Conservation (phyloP, 2,113 vertebrate genomes). For the Ginglymostoma cirratum region DNA sequence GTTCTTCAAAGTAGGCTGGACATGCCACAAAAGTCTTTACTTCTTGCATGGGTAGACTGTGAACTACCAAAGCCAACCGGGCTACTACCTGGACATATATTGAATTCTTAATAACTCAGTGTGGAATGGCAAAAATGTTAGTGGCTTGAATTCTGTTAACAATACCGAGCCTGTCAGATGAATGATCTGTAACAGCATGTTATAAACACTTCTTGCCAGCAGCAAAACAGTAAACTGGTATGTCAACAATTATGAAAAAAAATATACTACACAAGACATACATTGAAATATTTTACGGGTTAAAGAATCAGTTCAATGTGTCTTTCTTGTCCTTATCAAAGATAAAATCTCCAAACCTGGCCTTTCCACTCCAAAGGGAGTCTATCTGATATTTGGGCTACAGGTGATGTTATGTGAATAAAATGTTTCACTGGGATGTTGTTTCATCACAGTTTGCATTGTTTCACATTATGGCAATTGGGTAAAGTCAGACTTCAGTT, state of each 20-base stretch:
- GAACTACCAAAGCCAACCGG: background rate
- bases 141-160: slow-evolving; percentile 10
- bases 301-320: background rate
- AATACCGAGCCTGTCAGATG: background rate
- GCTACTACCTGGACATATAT: background rate
- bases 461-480: background rate
- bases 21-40: background rate
- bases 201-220: background rate
- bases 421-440: background rate
- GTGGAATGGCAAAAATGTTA: background rate
- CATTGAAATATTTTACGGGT: background rate
- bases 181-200: slow-evolving; percentile 13
- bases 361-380: background rate
- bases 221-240: slow-evolving; percentile 14
- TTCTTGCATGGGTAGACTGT: background rate
- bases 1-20: background rate
- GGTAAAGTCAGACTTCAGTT: background rate
- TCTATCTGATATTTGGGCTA: background rate
- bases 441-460: background rate
- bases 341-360: background rate
- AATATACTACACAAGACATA: background rate
- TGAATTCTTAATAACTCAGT: background rate
- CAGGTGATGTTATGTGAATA: background rate
- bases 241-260: slow-evolving; percentile 21
- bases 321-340: background rate